A percentile compares a stretch with the other conserved stretches of the same genome.
Conservation (phyloP, 2,888 invertebrate species). For the Eupithecia inturbata region DNA sequence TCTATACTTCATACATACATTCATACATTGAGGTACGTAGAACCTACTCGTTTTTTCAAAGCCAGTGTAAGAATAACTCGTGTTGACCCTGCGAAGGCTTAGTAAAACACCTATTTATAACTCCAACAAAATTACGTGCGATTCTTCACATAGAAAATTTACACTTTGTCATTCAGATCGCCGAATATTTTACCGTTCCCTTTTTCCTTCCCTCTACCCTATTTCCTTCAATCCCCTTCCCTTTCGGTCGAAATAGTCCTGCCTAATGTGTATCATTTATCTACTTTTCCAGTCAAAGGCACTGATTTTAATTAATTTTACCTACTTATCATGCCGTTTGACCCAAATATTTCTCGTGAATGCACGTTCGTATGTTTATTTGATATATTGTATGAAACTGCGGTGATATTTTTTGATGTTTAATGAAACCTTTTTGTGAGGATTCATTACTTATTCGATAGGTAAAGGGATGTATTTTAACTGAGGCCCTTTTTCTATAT, state of each 20-base stretch:
- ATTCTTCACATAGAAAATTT: conserved; percentile 11
- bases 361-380: conserved; percentile 29
- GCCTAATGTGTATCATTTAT: conserved; percentile 54
- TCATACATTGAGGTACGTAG: too few relatives aligned
- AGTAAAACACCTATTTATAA: conserved; percentile 9
- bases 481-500: not conserved
- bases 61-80: too few relatives aligned
- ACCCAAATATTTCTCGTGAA: conserved; percentile 38
- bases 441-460: not conserved
- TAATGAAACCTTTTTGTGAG: conserved; percentile 1
- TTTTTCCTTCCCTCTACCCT: conserved; percentile 1
- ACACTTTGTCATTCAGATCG: conserved; percentile 9
- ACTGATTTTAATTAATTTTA: conserved; percentile 52
- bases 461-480: not conserved
- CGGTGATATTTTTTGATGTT: conserved; percentile 12
- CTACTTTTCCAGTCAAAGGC: conserved; percentile 53
- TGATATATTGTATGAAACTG: conserved; percentile 27
- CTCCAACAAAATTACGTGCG: not conserved
- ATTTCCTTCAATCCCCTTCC: not conserved
- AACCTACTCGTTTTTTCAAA: too few relatives aligned
- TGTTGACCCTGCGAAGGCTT: not conserved
- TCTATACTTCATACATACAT: too few relatives aligned
- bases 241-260: conserved; percentile 7
- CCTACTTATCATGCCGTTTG: conserved; percentile 49
- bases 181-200: conserved; percentile 21